phyloP scores from a whole-genome alignment of 2,113 vertebrate species.

The Athene noctua region DNA sequence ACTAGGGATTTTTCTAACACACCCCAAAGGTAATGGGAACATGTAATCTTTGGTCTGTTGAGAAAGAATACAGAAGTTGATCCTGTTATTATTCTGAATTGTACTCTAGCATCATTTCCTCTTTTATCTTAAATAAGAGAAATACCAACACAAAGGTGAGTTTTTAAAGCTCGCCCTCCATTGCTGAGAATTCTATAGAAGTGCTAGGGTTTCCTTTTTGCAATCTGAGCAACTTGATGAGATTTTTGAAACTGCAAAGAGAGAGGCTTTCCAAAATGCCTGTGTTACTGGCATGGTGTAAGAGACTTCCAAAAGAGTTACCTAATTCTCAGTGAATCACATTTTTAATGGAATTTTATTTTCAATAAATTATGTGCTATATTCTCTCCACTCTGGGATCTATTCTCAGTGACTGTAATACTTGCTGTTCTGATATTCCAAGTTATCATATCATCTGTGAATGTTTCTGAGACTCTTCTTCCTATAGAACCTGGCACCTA shows the following conservation, averaged over 20 bases:
- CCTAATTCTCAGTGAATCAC: neutral
- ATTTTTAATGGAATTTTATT: neutral
- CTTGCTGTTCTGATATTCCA: neutral
- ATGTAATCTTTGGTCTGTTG: neutral
- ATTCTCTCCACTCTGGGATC: neutral
- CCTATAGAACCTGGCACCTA: neutral
- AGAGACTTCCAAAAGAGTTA: neutral
- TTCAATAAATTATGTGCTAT: neutral
- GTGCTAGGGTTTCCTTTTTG: neutral
- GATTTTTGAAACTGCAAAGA: neutral
- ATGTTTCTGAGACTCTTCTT: neutral
- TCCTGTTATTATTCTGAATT: conserved; percentile 9
- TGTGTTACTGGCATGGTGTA: neutral
- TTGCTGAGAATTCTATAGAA: neutral
- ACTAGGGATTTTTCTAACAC: neutral
- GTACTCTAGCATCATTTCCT: neutral
- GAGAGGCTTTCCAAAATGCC: neutral
- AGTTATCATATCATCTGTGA: neutral
- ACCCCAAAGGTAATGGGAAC: neutral
- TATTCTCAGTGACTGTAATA: neutral
- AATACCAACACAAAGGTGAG: neutral
- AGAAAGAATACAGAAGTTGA: neutral
- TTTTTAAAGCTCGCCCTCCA: neutral
- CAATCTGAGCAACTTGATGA: neutral
- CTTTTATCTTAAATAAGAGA: neutral